Base-by-base conservation (phyloP, 1,140 invertebrate species). In the Potamilus streckersoni region DNA sequence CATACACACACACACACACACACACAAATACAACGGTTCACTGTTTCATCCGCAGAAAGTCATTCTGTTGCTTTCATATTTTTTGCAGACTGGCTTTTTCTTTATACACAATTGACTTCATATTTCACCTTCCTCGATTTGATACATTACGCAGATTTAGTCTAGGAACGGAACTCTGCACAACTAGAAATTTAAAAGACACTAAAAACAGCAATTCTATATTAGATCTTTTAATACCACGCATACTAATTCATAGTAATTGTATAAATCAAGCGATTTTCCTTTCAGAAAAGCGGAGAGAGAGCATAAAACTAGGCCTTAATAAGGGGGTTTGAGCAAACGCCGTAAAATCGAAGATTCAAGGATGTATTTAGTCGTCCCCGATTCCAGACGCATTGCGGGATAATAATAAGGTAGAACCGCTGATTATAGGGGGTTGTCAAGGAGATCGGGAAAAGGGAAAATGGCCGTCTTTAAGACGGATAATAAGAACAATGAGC, bases 361-460 rank as follows among this genome's bases (percentile, higher is more conserved):
- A 77, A 77, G 72, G 69, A 77, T 77, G 68, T 72, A 77, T 77
- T 64, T 65, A n/a, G 69, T 61, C 70, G 75, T 77, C 75, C 57
- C 49, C 38, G 2, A 57, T 56, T 77, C 73, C 73, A 77, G 75
- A 77, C 75, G 73, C 68, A 62, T 72, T 71, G 70, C 70, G 56
- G 17, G 27, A 57, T 77, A 77, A 77, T 77, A 31, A 73, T 27
- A 76, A 56, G 68, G 23, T 76, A 16, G 62, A 49, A 19, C 69
- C 71, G 70, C 69, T 66, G 68, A 23, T 67, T 71, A 38, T 38
- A 38, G 38, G 38, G 38, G 38, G 38, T 38, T 38, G 38, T 38
- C 38, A 38, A 38, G 38, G 38, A 38, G 38, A 38, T 38, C 38
- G 38, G 38, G 38, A 38, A 38, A 38, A 38, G 38, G 38, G 38